Evolutionary conservation across 2,888 invertebrate genomes (phyloP).

Genomic region (Epirrhoe tristata): DNA sequence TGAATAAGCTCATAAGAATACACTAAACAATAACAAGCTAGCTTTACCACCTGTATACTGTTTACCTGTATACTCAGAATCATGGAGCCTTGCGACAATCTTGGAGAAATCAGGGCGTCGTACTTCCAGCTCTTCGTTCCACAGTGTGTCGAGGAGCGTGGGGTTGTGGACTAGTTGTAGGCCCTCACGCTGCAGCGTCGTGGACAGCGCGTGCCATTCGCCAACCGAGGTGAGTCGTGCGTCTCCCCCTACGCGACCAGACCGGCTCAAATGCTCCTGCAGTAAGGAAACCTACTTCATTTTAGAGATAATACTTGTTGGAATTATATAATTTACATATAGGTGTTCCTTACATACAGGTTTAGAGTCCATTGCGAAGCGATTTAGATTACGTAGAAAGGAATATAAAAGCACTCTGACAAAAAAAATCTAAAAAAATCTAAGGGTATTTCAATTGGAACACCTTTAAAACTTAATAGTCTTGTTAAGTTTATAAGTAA

Average conservation of each 20-base stretch:
- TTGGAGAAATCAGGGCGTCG: constrained; percentile 85
- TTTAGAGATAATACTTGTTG: constrained; percentile 7
- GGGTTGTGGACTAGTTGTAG: constrained; percentile 85
- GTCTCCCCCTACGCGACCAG: constrained; percentile 90
- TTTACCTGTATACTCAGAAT: constrained; percentile 85
- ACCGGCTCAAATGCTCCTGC: constrained; percentile 67
- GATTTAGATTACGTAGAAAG: too few relatives aligned
- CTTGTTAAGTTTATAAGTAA: too few relatives aligned
- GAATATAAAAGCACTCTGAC: too few relatives aligned
- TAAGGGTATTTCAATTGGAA: too few relatives aligned
- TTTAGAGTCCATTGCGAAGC: too few relatives aligned
- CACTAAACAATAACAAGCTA: neutral
- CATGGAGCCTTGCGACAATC: constrained; percentile 87
- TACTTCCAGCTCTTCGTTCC: constrained; percentile 85
- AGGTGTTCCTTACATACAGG: too few relatives aligned
- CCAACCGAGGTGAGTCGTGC: constrained; percentile 89
- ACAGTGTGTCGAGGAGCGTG: constrained; percentile 92
- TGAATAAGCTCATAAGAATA: too few relatives aligned
- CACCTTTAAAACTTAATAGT: too few relatives aligned
- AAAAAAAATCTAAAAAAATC: too few relatives aligned
- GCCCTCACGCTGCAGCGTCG: constrained; percentile 81
- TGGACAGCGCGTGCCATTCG: constrained; percentile 87
- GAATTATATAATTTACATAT: neutral
- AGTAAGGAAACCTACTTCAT: constrained; percentile 24
- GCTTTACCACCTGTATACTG: too few relatives aligned